Evolutionary conservation across 2,797 vertebrate genomes (phyloP).

Genomic region (Oreochromis mossambicus): DNA sequence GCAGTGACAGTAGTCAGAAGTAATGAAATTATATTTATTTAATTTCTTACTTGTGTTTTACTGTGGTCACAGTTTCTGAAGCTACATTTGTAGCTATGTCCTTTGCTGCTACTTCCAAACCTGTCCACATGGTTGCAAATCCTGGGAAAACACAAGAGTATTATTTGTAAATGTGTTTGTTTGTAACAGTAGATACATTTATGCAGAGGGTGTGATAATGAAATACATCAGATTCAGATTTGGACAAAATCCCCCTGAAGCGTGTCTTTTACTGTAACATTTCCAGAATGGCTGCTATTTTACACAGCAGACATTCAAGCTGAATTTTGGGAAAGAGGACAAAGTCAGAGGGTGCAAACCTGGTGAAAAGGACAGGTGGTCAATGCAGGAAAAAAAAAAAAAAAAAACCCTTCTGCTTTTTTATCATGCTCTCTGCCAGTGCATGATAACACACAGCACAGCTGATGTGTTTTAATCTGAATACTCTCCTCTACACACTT

Average conservation of each 20-base stretch:
- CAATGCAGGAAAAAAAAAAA: neutral
- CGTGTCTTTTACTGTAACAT: neutral
- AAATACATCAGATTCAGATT: neutral
- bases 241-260: neutral
- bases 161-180: neutral
- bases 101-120: conserved; percentile 91
- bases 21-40: neutral
- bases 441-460: neutral
- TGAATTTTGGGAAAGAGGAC: neutral
- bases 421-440: neutral
- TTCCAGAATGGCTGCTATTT: neutral
- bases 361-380: neutral
- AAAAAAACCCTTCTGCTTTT: neutral
- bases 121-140: conserved; percentile 95
- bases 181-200: neutral
- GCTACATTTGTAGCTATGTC: conserved; percentile 90
- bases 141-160: conserved; percentile 65
- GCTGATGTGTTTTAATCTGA: neutral
- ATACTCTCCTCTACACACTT: neutral
- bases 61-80: conserved; percentile 90
- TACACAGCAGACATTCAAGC: neutral
- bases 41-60: conserved; percentile 90
- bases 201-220: neutral
- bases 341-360: neutral
- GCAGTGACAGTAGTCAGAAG: neutral